phyloP scores from a whole-genome alignment of 2,113 vertebrate species.

The Turnix velox region DNA sequence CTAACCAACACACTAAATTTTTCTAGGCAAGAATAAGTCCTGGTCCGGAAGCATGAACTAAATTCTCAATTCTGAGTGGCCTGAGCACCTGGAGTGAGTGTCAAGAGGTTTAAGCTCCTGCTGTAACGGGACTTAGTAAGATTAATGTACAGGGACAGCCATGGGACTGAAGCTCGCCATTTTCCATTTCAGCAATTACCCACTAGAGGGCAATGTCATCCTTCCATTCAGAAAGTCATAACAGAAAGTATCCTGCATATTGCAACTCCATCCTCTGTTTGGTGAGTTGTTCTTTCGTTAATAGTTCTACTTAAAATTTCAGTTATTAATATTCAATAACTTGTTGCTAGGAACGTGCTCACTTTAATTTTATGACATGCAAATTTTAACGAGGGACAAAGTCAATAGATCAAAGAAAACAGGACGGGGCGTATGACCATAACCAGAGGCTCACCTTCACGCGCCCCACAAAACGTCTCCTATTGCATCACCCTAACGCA shows the following conservation, averaged over 20 bases:
- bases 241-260: rapidly evolving
- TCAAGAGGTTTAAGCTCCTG: not conserved
- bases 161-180: not conserved
- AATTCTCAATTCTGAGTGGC: not conserved
- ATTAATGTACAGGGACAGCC: not conserved
- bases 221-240: not conserved
- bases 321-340: not conserved
- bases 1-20: not conserved
- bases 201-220: slow-evolving; percentile 62
- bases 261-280: not conserved
- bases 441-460: too few species aligned
- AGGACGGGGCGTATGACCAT: too few species aligned
- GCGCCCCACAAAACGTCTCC: too few species aligned
- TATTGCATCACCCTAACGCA: too few species aligned
- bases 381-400: too few species aligned
- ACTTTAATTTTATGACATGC: too few species aligned
- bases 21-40: not conserved
- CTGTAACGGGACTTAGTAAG: not conserved
- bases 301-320: not conserved
- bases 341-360: too few species aligned
- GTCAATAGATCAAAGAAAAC: too few species aligned
- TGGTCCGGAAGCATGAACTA: rapidly evolving
- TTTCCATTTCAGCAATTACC: not conserved
- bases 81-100: not conserved
- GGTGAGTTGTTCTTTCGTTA: not conserved